Conservation (phyloP, 2,888 invertebrate species). For the Palloptera scutellata region DNA sequence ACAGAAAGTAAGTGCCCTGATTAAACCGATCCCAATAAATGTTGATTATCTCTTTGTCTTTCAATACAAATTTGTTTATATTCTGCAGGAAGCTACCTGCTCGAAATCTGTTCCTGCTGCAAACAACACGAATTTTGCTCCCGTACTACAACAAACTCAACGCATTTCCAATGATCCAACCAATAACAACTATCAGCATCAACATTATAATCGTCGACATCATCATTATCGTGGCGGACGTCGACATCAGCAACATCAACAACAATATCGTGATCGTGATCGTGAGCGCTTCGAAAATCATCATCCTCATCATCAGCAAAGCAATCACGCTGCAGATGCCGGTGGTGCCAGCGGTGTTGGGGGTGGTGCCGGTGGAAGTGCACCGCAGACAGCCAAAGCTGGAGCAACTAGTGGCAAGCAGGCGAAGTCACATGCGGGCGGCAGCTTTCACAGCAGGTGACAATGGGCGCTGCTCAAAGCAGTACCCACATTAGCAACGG, state of each 20-base stretch:
- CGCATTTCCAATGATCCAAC: conserved; percentile 54
- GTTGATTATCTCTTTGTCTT: background rate
- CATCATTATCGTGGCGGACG: conserved; percentile 48
- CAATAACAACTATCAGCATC: conserved; percentile 60
- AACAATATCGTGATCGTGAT: conserved; percentile 50
- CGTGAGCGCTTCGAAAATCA: conserved; percentile 23
- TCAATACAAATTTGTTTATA: background rate
- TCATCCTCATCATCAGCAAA: conserved; percentile 40
- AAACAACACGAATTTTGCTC: conserved; percentile 46
- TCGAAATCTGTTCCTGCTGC: conserved; percentile 15
- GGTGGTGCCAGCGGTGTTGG: conserved; percentile 4
- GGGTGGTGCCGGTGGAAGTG: conserved; percentile 22
- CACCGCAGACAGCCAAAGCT: conserved; percentile 39
- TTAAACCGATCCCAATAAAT: background rate
- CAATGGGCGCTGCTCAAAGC: conserved; percentile 50
- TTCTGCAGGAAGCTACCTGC: conserved; percentile 32
- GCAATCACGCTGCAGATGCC: conserved; percentile 30
- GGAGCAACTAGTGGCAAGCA: conserved; percentile 51
- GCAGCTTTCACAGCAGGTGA: conserved; percentile 60
- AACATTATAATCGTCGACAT: conserved; percentile 52
- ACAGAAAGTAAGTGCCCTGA: conserved; percentile 13
- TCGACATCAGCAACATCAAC: conserved; percentile 53
- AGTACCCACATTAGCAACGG: conserved; percentile 22
- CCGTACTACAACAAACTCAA: conserved; percentile 55
- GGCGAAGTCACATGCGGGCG: conserved; percentile 54